Evolutionary conservation across 2,797 vertebrate species (phyloP).

Genomic region (Gobio occitaniae): DNA sequence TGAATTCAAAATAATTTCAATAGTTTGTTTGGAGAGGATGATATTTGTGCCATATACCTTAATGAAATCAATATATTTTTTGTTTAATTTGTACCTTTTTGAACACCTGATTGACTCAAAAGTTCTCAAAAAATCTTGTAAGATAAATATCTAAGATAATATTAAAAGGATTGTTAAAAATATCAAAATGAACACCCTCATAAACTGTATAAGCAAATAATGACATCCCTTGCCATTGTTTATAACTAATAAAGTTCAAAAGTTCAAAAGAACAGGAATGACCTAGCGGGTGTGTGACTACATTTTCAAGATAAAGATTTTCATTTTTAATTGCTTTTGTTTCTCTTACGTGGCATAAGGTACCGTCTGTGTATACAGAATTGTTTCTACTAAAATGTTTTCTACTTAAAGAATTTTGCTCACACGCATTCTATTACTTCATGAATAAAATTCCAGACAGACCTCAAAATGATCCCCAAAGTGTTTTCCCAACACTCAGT

Average conservation of each 20-base stretch:
- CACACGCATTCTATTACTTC: not conserved
- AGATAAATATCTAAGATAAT: not conserved
- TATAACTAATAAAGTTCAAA: not conserved
- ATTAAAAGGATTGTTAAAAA: not conserved
- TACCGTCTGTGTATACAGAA: not conserved
- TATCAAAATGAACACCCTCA: not conserved
- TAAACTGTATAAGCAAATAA: not conserved
- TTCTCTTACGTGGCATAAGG: not conserved
- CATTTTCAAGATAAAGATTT: not conserved
- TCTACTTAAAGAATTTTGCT: not conserved
- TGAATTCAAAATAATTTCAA: not conserved
- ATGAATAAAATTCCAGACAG: slow-evolving; percentile 16
- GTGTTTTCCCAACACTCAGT: slow-evolving; percentile 10
- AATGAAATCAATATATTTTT: not conserved
- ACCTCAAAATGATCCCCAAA: slow-evolving; percentile 31
- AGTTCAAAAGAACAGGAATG: not conserved
- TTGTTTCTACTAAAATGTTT: no score
- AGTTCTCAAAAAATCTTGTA: not conserved
- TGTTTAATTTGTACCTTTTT: not conserved
- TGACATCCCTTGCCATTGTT: not conserved
- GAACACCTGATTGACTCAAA: not conserved
- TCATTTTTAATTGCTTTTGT: not conserved
- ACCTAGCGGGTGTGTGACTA: not conserved
- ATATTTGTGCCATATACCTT: not conserved
- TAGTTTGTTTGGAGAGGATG: not conserved